Evolutionary conservation across 2,113 vertebrate genomes (phyloP).

Genomic region (Archocentrus centrarchus): DNA sequence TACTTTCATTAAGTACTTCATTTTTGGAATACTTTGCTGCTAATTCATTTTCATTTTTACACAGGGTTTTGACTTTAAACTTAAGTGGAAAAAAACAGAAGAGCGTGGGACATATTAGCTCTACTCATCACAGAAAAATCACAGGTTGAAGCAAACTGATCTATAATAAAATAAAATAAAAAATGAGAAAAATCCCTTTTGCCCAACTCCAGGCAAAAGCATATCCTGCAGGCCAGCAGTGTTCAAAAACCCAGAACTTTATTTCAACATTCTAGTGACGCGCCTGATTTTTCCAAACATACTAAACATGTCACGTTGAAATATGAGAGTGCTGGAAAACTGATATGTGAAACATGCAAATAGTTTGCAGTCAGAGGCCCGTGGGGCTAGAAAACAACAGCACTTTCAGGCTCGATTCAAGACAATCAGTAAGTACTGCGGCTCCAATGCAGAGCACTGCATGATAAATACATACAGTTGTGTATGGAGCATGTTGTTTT

Average conservation of each 20-base stretch:
- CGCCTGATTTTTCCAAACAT: slow-evolving; percentile 21
- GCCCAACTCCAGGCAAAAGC: neutral
- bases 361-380: neutral
- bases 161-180: neutral
- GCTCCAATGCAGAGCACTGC: neutral
- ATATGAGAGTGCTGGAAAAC: neutral
- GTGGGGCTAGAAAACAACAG: neutral
- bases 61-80: neutral
- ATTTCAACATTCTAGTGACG: slow-evolving; percentile 9
- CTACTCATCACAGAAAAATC: neutral
- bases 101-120: neutral
- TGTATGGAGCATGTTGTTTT: slow-evolving; percentile 2
- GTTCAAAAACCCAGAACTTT: slow-evolving; percentile 25
- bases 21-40: neutral
- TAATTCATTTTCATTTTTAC: neutral
- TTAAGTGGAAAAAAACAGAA: neutral
- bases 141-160: neutral
- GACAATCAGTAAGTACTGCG: neutral
- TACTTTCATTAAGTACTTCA: neutral
- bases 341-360: neutral
- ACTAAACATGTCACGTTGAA: slow-evolving; percentile 28
- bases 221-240: neutral
- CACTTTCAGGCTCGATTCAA: slow-evolving; percentile 1
- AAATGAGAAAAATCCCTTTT: neutral
- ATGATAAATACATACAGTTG: neutral